A percentile compares a stretch with the other conserved stretches of the same genome.
Conservation (phyloP, 1,140 invertebrate genomes). For the Megalonaias nervosa region DNA sequence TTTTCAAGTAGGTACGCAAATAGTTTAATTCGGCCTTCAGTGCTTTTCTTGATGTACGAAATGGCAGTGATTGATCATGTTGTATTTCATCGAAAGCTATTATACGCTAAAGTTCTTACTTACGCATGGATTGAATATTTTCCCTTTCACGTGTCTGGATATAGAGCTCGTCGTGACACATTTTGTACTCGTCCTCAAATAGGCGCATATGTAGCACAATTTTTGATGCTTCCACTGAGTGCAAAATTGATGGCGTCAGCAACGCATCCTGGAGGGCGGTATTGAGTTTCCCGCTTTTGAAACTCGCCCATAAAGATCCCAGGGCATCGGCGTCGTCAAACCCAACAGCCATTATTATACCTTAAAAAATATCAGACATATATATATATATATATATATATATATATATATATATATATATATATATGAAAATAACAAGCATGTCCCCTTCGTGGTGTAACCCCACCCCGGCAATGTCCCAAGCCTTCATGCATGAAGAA, state of each 20-base stretch:
- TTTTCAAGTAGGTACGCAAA: too few species aligned
- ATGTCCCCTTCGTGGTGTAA: too few species aligned
- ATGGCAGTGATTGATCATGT: too few species aligned
- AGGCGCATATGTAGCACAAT: constrained; percentile 45
- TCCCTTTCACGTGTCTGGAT: neutral
- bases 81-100: too few species aligned
- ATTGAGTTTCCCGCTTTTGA: constrained; percentile 31
- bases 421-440: too few species aligned
- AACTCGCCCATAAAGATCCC: constrained; percentile 34
- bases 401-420: too few species aligned
- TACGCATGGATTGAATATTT: constrained; percentile 35
- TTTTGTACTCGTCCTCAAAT: constrained; percentile 55
- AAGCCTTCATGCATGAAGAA: too few species aligned
- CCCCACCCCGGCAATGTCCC: too few species aligned
- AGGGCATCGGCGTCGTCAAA: constrained; percentile 41
- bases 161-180: constrained; percentile 39
- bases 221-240: constrained; percentile 24
- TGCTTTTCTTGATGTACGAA: too few species aligned
- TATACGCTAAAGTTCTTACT: neutral
- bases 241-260: constrained; percentile 39
- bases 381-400: too few species aligned
- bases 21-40: too few species aligned
- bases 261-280: constrained; percentile 44
- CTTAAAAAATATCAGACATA: constrained; percentile 5
- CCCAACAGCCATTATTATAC: constrained; percentile 43